Percentiles rank a stretch among this genome's conserved stretches.
These are phyloP conservation scores for Girardinichthys multiradiatus DNA, from an alignment of 2,113 vertebrate species.

Conservation along the genomic window DNA sequence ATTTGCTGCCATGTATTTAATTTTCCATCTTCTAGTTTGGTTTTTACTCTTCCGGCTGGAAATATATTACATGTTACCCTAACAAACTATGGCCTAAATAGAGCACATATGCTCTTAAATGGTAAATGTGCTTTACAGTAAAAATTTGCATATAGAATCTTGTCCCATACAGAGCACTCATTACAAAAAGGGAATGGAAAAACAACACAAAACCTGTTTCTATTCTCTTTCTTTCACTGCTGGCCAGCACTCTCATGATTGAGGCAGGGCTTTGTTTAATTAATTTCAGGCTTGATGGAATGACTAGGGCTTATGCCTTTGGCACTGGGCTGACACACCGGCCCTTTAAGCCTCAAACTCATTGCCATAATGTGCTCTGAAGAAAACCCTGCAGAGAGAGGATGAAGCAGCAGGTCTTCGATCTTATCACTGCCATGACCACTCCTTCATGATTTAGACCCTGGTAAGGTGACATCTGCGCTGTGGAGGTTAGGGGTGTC, in stretches of 20 bases:
- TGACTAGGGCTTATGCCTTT: constrained; percentile 70
- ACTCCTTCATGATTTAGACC: constrained; percentile 65
- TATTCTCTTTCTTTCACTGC: constrained; percentile 12
- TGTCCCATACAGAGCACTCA: background rate
- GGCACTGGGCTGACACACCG: constrained; percentile 61
- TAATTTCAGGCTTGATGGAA: constrained; percentile 80
- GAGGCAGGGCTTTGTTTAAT: constrained; percentile 71
- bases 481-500: constrained; percentile 25
- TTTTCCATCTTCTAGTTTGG: background rate
- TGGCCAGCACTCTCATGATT: constrained; percentile 67
- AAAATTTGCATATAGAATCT: background rate
- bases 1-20: no score
- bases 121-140: background rate
- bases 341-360: constrained; percentile 78
- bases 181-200: constrained; percentile 24
- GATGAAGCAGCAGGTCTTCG: constrained; percentile 64
- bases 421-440: constrained; percentile 64
- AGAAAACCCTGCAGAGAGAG: constrained; percentile 70
- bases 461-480: constrained; percentile 67
- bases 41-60: background rate
- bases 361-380: constrained; percentile 79
- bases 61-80: background rate
- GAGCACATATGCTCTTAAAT: background rate
- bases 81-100: background rate
- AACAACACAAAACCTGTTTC: constrained; percentile 18